Base-by-base conservation (phyloP, 2,113 vertebrate species). In the Tragelaphus strepsiceros region DNA sequence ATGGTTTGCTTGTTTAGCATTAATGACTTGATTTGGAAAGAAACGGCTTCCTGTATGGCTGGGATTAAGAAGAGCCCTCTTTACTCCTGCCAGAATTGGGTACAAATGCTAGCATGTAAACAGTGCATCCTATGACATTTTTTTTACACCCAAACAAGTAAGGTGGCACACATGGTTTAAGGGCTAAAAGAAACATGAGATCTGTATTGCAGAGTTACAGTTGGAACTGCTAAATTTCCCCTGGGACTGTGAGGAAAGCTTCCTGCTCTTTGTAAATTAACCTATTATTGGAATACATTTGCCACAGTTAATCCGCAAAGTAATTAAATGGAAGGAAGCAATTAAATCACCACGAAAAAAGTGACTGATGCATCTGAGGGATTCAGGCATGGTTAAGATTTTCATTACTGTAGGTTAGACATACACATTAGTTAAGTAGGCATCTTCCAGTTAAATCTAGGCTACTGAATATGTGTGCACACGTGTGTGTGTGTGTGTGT, bases 301-400 rank as follows among this genome's bases (percentile, higher is more conserved):
- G 98, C 97, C 98, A 98, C 97, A 98, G 98, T 99, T 99, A 99
- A 99, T 99, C 98, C 98, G 98, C 98, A 98, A 97, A 99, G 98
- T 98, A 98, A 99, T 99, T 99, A 99, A 99, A 98, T 97, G 98
- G 97, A 99, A 99, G 98, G 98, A 99, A 99, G 98, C 53, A 98
- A 98, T 99, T 99, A 99, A 99, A 98, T 98, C 98, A 96, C 97
- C 97, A 97, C 82, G 97, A 97, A 98, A 98, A 98, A 98, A 98
- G 98, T 98, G 97, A 97, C 89, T 96, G 98, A 97, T 98, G 81
- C 88, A 97, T 98, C 94, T 98, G 98, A 98, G 87, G 94, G 97
- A 96, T 97, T 98, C 86, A 95, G 90, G 86, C 90, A 91, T 96
- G 96, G 96, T 97, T 97, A 98, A 98, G 90, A 92, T 95, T 98